phyloP scores from a whole-genome alignment of 2,113 vertebrate genomes.

The Pipa parva region DNA sequence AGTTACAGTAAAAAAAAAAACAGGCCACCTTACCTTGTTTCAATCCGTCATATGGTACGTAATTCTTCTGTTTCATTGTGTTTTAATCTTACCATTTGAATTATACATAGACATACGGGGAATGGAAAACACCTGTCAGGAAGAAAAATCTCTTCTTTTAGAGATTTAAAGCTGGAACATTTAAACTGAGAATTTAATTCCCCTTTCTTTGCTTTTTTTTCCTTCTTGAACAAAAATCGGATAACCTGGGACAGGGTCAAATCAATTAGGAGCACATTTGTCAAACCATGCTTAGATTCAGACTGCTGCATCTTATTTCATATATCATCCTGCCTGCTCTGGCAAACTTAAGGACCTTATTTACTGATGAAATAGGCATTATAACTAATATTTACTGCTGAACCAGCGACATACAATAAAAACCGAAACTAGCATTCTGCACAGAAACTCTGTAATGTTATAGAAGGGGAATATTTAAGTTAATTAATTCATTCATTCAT shows the following conservation, averaged over 20 bases:
- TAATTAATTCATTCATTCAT: too few relatives aligned
- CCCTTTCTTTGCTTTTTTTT: neutral
- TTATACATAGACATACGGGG: conserved; percentile 31
- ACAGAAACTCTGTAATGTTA: too few relatives aligned
- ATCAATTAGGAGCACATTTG: conserved; percentile 7
- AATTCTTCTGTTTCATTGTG: conserved; percentile 30
- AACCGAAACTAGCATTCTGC: too few relatives aligned
- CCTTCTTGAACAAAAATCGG: neutral
- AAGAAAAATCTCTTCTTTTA: conserved; percentile 31
- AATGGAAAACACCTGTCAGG: conserved; percentile 21
- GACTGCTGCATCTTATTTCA: neutral
- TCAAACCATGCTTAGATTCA: neutral
- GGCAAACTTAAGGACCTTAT: too few relatives aligned
- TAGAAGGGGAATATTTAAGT: too few relatives aligned
- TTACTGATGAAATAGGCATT: too few relatives aligned
- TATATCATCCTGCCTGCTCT: too few relatives aligned
- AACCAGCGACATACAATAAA: too few relatives aligned
- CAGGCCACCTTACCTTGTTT: conserved; percentile 17
- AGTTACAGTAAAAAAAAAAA: conserved; percentile 15
- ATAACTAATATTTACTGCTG: too few relatives aligned
- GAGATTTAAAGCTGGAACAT: conserved; percentile 9
- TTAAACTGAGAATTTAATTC: neutral
- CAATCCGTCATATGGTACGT: conserved; percentile 29
- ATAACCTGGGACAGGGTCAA: neutral
- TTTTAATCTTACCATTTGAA: conserved; percentile 34